Conservation (phyloP, 2,113 vertebrate species). For the Nipponia nippon region DNA sequence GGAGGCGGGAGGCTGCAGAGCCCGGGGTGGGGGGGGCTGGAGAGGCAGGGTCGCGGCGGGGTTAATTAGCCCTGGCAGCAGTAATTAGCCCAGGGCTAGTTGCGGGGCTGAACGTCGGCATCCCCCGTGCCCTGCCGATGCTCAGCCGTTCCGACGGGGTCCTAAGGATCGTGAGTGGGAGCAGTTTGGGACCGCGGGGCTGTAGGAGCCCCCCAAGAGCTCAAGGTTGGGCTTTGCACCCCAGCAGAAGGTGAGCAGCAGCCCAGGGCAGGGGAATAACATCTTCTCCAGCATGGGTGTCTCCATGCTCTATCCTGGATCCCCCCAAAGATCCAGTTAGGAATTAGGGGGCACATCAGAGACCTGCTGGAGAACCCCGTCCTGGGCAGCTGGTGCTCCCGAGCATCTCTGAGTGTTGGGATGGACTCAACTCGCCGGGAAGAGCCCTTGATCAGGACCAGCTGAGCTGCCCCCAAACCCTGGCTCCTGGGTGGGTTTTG, state of each 20-base stretch:
- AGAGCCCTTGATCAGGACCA: rapidly evolving
- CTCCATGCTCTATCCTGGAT: rapidly evolving
- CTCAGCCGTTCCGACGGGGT: rapidly evolving
- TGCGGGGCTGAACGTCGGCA: background rate
- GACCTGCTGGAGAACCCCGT: background rate
- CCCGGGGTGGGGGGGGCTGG: background rate
- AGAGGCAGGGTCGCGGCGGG: background rate
- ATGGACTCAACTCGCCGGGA: background rate
- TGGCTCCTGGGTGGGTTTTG: background rate
- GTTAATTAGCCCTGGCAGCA: background rate
- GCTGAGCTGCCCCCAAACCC: background rate
- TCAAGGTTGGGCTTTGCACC: background rate
- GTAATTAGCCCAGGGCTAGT: slow-evolving; percentile 16
- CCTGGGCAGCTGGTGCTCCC: rapidly evolving
- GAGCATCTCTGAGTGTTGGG: rapidly evolving
- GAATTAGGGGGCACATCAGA: background rate
- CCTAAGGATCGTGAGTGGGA: background rate
- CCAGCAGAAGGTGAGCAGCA: background rate
- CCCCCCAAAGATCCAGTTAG: rapidly evolving
- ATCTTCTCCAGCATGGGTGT: rapidly evolving
- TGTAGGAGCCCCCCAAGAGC: background rate
- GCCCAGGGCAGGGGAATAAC: background rate
- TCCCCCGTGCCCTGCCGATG: background rate
- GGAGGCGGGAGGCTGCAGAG: background rate
- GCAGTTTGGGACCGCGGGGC: rapidly evolving